Base-by-base conservation (phyloP, 2,113 vertebrate species). In the Dolichallabes microphthalmus region DNA sequence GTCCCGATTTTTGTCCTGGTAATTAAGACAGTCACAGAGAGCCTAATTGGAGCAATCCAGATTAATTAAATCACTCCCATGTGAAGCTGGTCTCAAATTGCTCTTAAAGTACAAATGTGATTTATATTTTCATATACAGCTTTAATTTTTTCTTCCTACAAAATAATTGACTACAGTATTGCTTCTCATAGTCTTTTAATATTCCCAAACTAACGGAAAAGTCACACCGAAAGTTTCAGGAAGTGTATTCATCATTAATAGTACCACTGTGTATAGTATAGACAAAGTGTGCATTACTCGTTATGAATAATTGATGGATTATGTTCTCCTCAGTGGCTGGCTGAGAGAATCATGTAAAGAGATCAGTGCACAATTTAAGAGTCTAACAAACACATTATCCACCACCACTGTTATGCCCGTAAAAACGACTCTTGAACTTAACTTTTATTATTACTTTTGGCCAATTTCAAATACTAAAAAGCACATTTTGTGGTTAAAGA, bases 31-130 rank as follows among this genome's bases (percentile, higher is more conserved):
- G 91, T 88, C 91, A 86, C 69, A 88, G 73, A 89, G 76, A 93
- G 93, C 92, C 93, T 95, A 95, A 95, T 95, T 95, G 92, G 93
- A 93, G 89, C 92, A 92, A 85, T 91, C 92, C 89, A 92, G 93
- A 94, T 93, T 92, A 94, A 94, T 95, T 94, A 94, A 91, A 90
- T 87, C 83, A 85, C 89, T 93, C 92, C 93, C 92, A 92, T 88
- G 90, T 94, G 93, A 91, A 92, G 89, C 89, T 80, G 86, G 78
- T 88, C 90, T 92, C 78, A 90, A 90, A 94, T 91, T 95, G 92
- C 92, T 92, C 88, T 92, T 94, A 89, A 88, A 87, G 82, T 88
- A 88, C 89, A 89, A 90, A 88, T 52, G 63, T 86, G 86, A 88
- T 80, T 55, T 39, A 76, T 82, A 84, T 86, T 53, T 82, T 53